Base-by-base conservation (phyloP, 2,888 invertebrate species). In the Drosophila fungiperda region DNA sequence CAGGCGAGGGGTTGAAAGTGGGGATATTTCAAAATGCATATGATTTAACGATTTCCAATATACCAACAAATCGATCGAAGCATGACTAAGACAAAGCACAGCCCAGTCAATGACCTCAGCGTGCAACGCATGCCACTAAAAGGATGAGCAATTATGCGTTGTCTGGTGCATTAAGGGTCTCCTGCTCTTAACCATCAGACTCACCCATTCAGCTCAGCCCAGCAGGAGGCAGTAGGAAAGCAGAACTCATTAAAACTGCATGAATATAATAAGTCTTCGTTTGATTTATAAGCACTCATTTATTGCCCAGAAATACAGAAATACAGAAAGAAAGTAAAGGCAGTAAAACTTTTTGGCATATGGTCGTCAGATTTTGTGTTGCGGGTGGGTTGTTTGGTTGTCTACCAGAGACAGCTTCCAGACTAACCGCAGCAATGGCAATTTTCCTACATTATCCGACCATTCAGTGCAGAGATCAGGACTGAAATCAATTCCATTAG, bases 401-500 rank as follows among this genome's bases (percentile, higher is more conserved):
- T 63, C 67, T 54, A 49, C 60, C 35, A 67, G 57, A 23, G 68
- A 68, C 66, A 76, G 59, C 67, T 71, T 69, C 54, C 60, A 50
- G 71, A 75, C 68, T 63, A 87, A 87, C 89, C 86, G 73, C 90
- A 87, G 76, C 74, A 62, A 55, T 38, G 53, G 72, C 76, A 82
- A 73, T 87, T 82, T 78, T 80, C 77, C 54, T 65, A 76, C 68
- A 90, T 89, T 87, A 90, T 87, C 76, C 89, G 70, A 63, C 71
- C 77, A 80, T 82, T 76, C 68, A 23, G 63, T 57, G 57, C 78
- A 77, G 76, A 78, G 69, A 75, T 68, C 68, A 72, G 70, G 48
- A 48, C 57, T 32, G 69, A 84, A 90, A 90, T 88, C 87, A 90
- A 90, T 90, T 89, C 89, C 87, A 90, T 88, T 88, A 88, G 87